Evolutionary conservation across 2,113 vertebrate species (phyloP).

Genomic region (Motacilla alba): DNA sequence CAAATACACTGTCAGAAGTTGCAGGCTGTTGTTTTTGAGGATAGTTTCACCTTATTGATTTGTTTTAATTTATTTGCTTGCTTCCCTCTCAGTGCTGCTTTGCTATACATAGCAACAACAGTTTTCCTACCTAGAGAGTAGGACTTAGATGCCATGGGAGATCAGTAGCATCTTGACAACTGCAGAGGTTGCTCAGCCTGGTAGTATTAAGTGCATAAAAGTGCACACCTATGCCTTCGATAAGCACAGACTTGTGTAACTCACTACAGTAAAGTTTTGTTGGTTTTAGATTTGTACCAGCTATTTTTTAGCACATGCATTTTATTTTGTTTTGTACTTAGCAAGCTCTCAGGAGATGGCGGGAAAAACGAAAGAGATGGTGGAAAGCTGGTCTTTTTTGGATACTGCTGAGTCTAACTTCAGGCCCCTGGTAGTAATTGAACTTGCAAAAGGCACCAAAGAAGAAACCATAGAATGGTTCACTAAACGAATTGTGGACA

Average conservation of each 20-base stretch:
- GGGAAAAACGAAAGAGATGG: background rate
- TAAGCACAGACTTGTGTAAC: background rate
- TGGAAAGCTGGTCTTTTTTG: conserved; percentile 62
- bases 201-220: background rate
- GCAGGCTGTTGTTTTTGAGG: background rate
- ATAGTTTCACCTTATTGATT: background rate
- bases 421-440: conserved; percentile 85
- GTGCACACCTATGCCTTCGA: background rate
- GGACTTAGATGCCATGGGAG: background rate
- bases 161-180: background rate
- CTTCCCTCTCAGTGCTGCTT: background rate
- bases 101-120: background rate
- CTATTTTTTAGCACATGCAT: background rate
- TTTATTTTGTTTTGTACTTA: conserved; percentile 12
- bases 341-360: conserved; percentile 68
- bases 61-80: background rate
- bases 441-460: conserved; percentile 81
- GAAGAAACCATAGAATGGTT: conserved; percentile 88
- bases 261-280: background rate
- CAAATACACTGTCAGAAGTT: background rate
- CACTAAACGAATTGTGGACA: conserved; percentile 80
- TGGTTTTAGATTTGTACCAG: background rate
- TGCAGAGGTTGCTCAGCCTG: background rate
- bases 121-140: background rate
- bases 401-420: conserved; percentile 74